Evolutionary conservation across 2,888 invertebrate genomes (phyloP), one percentile per base, ranked within the genome.

Genomic region (Luperina nickerlii): DNA sequence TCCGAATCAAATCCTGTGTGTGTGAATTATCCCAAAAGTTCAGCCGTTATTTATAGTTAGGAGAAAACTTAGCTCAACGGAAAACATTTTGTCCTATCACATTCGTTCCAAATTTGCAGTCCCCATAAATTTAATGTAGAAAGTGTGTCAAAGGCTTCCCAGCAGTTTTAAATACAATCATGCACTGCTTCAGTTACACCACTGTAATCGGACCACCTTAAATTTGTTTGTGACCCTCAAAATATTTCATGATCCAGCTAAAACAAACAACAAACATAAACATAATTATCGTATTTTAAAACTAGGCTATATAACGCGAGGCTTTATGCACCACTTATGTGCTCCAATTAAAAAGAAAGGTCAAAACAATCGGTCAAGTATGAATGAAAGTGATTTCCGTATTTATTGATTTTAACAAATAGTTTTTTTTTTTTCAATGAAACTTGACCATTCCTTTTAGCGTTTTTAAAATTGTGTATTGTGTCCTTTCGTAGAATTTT

Each of bases 361-460:
- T 78, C 75, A 63, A 54, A 42, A 27, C 65, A 87, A 48, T 90
- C 51, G 79, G 77, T 89, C 87, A 86, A 77, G 69, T 73, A 66
- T 70, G 48, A 72, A 86, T 81, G 74, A 85, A 82, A 82, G 69
- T 65, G 15, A 69, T 69, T 38, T 83, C 79, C 84, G 60, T 38
- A 62, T 74, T 78, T 78, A 74, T 87, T 87, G 45, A 1, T 86
- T 76, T 69, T 13, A 73, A 24, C 9, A 15, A 69, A 81, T 70
- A 62, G 65, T 27, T 73, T 20, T 62, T 78, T 81, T 81, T 32
- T 32, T 32, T 32, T 32, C 48, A 84, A 42, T 84, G 38, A 69
- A 32, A 38, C 1, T 38, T 38, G 3, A 9, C 9, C 1, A 62
- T 62, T 63, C 2, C 8, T 32, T 62, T 63, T 63, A 32, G 8